Evolutionary conservation across 2,113 vertebrate species (phyloP), one percentile per base, ranked within the genome.

Genomic region (Clinocottus analis): DNA sequence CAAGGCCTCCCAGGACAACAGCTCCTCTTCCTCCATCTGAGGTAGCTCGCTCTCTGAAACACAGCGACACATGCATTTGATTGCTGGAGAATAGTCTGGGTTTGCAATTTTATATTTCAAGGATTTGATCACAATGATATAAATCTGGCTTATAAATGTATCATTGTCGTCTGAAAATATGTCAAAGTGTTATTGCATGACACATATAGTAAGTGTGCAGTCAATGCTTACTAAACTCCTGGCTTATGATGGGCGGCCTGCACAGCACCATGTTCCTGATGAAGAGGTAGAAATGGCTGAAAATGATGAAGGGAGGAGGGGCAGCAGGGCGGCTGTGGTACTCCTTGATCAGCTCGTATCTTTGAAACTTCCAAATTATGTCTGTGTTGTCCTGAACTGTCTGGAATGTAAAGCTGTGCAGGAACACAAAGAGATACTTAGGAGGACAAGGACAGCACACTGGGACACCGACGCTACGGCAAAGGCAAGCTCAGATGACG

Each of bases 331-430:
- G 95, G 51, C 96, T 89, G 1, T 99, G 94, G 86, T 99, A 99
- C 70, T 99, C 98, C 88, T 97, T 94, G 0, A 99, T 99, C 56
- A 99, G 91, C 87, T 97, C 93, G 0, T 98, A 98, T 25, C 98
- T 91, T 90, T 99, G 98, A 90, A 99, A 99, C 94, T 98, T 99
- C 98, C 98, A 99, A 88, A 99, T 97, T 65, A 94, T 94, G 92
- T 99, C 98, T 0, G 97, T 99, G 94, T 97, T 96, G 76, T 97
- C 96, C 87, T 99, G 98, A 0, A 99, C 96, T 86, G 97, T 94
- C 94, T 99, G 95, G 89, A 99, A 99, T 0, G 98, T 99, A 84
- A 97, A 99, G 94, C 98, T 99, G 92, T 41, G 8, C 19, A 12
- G 17, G 27, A 68, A 17, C 8, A 55, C 37, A 72, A 16, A 21